Percentiles rank a stretch among this genome's conserved stretches.
phyloP scores from a whole-genome alignment of 2,888 invertebrate species.

The Erynnis tages region DNA sequence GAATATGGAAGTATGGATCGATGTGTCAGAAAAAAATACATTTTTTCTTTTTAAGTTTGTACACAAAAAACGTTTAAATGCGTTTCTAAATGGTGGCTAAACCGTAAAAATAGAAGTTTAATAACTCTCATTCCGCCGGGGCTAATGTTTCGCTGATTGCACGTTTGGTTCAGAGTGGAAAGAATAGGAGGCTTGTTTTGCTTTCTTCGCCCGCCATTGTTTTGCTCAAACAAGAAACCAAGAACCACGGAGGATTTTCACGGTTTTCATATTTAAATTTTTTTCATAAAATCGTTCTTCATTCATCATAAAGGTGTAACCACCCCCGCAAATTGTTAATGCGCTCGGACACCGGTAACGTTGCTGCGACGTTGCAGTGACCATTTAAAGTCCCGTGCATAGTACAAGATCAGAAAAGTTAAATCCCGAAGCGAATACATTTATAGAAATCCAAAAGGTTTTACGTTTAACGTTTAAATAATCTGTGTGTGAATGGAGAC shows the following conservation, averaged over 20 bases:
- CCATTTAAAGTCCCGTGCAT: too few relatives aligned
- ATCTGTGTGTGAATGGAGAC: conserved; percentile 21
- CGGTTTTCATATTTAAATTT: background rate
- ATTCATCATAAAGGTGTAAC: background rate
- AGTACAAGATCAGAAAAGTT: too few relatives aligned
- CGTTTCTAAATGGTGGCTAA: conserved; percentile 12
- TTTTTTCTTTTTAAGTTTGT: too few relatives aligned
- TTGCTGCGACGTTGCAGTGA: too few relatives aligned
- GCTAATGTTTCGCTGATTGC: conserved; percentile 25
- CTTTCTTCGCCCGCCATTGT: conserved; percentile 20
- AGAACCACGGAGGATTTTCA: conserved; percentile 14
- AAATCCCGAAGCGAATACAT: conserved; percentile 18
- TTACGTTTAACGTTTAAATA: conserved; percentile 25
- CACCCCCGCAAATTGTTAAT: too few relatives aligned
- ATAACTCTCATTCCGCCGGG: conserved; percentile 11
- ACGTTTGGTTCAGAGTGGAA: conserved; percentile 10
- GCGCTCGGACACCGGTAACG: too few relatives aligned
- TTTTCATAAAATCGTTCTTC: background rate
- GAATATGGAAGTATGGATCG: too few relatives aligned
- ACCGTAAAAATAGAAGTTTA: conserved; percentile 17
- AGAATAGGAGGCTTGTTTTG: conserved; percentile 15
- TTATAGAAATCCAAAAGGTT: conserved; percentile 18
- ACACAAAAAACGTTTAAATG: background rate
- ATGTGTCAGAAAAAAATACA: too few relatives aligned
- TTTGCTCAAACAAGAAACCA: conserved; percentile 12